Conservation (phyloP, 1,140 invertebrate species). For the Tribolium castaneum region DNA sequence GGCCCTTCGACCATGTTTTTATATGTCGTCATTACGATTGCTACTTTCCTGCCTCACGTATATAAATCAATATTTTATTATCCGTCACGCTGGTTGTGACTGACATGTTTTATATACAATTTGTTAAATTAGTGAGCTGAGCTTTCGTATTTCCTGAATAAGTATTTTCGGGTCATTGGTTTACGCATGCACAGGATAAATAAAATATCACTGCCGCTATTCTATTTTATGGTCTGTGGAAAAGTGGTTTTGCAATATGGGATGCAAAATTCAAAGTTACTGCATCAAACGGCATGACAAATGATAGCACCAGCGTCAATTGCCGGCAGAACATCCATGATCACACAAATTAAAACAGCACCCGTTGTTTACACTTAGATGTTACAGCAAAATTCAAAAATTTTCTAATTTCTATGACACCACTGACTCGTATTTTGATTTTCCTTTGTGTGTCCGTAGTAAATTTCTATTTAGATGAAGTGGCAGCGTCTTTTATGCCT, state of each 20-base stretch:
- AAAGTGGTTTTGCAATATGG: constrained; percentile 59
- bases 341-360: no score
- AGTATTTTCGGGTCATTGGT: constrained; percentile 61
- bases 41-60: constrained; percentile 14
- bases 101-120: constrained; percentile 51
- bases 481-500: not conserved
- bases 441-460: not conserved
- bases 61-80: constrained; percentile 54
- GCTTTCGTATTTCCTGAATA: constrained; percentile 53
- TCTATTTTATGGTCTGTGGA: constrained; percentile 61
- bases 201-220: constrained; percentile 61
- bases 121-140: constrained; percentile 49
- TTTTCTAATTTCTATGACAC: no score
- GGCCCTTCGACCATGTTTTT: constrained; percentile 40
- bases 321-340: not conserved
- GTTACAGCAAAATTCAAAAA: no score
- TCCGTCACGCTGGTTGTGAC: constrained; percentile 46
- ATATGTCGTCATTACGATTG: constrained; percentile 36
- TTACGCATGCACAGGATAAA: constrained; percentile 60
- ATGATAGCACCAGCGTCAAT: constrained; percentile 45
- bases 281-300: constrained; percentile 53
- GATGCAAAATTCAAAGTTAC: constrained; percentile 58
- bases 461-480: not conserved
- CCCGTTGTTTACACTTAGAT: not conserved
- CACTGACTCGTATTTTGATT: not conserved